These are phyloP conservation scores for Dicyrtoma fusca DNA, from an alignment of 2,888 invertebrate species.

Conservation along the genomic window DNA sequence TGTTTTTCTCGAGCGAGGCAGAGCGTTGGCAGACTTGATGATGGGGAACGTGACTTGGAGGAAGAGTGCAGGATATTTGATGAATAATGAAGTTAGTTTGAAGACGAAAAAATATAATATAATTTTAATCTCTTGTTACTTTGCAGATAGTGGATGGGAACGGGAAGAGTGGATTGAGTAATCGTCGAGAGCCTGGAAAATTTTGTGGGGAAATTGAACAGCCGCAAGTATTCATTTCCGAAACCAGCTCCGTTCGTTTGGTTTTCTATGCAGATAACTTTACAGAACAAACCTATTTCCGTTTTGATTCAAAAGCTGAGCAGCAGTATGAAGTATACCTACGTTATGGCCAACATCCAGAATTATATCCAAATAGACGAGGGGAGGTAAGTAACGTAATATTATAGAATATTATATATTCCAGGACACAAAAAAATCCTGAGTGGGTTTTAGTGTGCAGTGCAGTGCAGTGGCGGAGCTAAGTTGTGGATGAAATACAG, in stretches of 20 bases:
- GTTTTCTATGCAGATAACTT: slow-evolving; percentile 91
- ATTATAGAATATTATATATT: neutral
- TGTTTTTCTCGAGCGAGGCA: neutral
- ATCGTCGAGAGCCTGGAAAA: slow-evolving; percentile 83
- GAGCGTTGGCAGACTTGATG: neutral
- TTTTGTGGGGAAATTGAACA: slow-evolving; percentile 94
- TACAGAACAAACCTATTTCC: slow-evolving; percentile 87
- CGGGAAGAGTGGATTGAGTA: slow-evolving; percentile 84
- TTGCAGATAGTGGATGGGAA: slow-evolving; percentile 88
- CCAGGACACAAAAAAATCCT: neutral
- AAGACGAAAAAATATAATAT: neutral
- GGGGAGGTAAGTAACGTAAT: slow-evolving; percentile 65
- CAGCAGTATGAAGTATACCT: slow-evolving; percentile 88
- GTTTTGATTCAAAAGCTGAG: slow-evolving; percentile 84
- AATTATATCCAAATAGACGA: slow-evolving; percentile 85
- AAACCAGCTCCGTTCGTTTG: slow-evolving; percentile 89
- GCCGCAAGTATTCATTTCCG: slow-evolving; percentile 91
- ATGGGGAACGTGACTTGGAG: neutral
- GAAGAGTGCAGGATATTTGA: neutral
- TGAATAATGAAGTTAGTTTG: neutral
- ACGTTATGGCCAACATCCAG: slow-evolving; percentile 91
- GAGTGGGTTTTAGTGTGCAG: too few species aligned
- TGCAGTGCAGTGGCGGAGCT: neutral
- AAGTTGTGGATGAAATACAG: neutral
- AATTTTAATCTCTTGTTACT: neutral